Evolutionary conservation across 2,797 vertebrate genomes (phyloP).

Genomic region (Pseudomugil gertrudae): DNA sequence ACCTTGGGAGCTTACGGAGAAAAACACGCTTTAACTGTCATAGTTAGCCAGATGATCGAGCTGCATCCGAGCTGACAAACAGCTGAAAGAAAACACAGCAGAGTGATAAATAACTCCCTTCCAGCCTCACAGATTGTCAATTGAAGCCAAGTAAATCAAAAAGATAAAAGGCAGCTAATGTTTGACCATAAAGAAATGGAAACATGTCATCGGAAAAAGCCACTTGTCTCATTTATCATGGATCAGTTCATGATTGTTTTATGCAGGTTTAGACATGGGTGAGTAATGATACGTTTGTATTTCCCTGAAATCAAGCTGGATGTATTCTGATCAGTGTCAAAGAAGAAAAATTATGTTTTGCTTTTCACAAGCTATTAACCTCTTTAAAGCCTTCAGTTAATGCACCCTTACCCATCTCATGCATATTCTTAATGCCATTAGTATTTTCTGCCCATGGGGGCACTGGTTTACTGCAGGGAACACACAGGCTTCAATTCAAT

Average conservation of each 20-base stretch:
- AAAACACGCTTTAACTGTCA: slow-evolving; percentile 53
- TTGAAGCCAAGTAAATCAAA: slow-evolving; percentile 28
- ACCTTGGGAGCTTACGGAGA: slow-evolving; percentile 37
- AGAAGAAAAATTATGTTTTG: slow-evolving; percentile 18
- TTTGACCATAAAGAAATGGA: slow-evolving; percentile 18
- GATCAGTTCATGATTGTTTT: slow-evolving; percentile 18
- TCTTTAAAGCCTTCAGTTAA: slow-evolving; percentile 48
- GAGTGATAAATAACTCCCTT: slow-evolving; percentile 25
- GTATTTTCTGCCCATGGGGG: slow-evolving; percentile 50
- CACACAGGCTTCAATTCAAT: slow-evolving; percentile 68
- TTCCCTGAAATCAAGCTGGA: slow-evolving; percentile 12
- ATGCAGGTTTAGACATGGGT: not conserved
- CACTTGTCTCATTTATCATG: slow-evolving; percentile 12
- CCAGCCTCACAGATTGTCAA: slow-evolving; percentile 7
- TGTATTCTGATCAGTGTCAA: slow-evolving; percentile 9
- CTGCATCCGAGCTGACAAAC: slow-evolving; percentile 51
- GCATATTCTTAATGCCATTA: slow-evolving; percentile 59
- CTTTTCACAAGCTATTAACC: slow-evolving; percentile 50
- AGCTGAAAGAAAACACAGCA: slow-evolving; percentile 25
- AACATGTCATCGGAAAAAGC: slow-evolving; percentile 16
- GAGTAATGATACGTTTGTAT: slow-evolving; percentile 18
- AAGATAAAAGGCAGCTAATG: slow-evolving; percentile 12
- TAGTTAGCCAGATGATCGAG: slow-evolving; percentile 41
- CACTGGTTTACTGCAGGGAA: slow-evolving; percentile 50
- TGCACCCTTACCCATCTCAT: slow-evolving; percentile 41